Percentiles rank a stretch among this genome's conserved stretches.
Evolutionary conservation across 2,113 vertebrate genomes (phyloP).

Genomic region (Taurulus bubalis): DNA sequence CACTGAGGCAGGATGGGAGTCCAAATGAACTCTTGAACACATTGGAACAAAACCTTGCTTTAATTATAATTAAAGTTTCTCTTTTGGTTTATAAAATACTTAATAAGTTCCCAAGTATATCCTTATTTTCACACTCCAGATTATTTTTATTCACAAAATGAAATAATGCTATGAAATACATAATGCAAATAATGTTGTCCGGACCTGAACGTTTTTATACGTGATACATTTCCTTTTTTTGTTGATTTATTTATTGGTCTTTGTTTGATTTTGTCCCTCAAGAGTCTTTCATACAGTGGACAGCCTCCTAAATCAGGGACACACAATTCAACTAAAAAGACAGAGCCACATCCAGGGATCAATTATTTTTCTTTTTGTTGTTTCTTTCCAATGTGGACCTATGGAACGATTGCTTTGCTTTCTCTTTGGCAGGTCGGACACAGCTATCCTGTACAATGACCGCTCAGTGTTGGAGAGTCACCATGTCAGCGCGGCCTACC

Average conservation of each 20-base stretch:
- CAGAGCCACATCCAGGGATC: neutral
- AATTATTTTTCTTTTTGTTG: neutral
- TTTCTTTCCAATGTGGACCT: neutral
- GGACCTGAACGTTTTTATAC: neutral
- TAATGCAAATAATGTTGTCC: neutral
- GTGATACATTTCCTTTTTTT: neutral
- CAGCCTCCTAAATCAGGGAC: neutral
- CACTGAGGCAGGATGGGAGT: constrained; percentile 3
- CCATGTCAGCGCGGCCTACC: constrained; percentile 95
- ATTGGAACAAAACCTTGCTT: neutral
- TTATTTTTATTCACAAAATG: neutral
- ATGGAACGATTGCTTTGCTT: neutral
- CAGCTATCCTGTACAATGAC: constrained; percentile 97
- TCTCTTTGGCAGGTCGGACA: constrained; percentile 89
- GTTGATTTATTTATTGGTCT: neutral
- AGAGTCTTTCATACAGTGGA: neutral
- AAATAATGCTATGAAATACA: neutral
- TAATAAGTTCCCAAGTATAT: neutral
- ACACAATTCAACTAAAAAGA: neutral
- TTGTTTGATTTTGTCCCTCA: neutral
- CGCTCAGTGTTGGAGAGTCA: constrained; percentile 96
- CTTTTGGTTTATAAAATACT: neutral
- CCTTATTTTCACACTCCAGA: neutral
- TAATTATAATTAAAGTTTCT: neutral
- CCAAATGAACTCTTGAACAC: constrained; percentile 40